A percentile compares a stretch with the other conserved stretches of the same genome.
Conservation (phyloP, 2,797 vertebrate genomes). For the Anableps anableps region DNA sequence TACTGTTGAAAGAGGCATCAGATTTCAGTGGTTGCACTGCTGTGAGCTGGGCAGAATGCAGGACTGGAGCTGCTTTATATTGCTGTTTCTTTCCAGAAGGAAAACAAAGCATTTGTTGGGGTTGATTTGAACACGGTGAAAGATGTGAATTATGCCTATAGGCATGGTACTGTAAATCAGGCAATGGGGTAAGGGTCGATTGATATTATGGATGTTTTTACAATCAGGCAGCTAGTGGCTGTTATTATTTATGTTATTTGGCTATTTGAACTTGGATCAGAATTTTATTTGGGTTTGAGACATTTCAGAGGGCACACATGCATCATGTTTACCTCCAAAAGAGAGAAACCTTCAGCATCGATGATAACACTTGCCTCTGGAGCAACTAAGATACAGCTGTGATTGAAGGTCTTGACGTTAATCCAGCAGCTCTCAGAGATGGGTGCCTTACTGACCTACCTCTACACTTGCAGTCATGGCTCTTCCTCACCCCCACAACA, state of each 20-base stretch:
- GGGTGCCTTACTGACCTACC: background rate
- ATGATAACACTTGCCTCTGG: background rate
- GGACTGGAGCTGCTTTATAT: background rate
- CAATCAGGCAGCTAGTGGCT: background rate
- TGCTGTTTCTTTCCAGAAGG: background rate
- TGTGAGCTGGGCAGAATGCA: background rate
- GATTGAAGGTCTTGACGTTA: background rate
- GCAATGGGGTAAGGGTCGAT: background rate
- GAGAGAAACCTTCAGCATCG: background rate
- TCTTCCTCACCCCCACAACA: background rate
- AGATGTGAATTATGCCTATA: background rate
- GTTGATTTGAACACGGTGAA: background rate
- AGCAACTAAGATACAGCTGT: background rate
- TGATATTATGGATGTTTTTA: background rate
- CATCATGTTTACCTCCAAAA: background rate
- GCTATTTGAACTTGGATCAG: background rate
- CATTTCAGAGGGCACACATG: background rate
- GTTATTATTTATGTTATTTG: background rate
- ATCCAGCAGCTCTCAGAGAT: background rate
- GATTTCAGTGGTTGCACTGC: background rate
- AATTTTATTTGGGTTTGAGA: background rate
- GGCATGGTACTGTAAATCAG: background rate
- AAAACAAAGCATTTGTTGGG: background rate
- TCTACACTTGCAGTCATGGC: background rate
- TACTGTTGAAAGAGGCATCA: background rate